Conservation (phyloP, 2,888 invertebrate species). For the Drosophila paramelanica region DNA sequence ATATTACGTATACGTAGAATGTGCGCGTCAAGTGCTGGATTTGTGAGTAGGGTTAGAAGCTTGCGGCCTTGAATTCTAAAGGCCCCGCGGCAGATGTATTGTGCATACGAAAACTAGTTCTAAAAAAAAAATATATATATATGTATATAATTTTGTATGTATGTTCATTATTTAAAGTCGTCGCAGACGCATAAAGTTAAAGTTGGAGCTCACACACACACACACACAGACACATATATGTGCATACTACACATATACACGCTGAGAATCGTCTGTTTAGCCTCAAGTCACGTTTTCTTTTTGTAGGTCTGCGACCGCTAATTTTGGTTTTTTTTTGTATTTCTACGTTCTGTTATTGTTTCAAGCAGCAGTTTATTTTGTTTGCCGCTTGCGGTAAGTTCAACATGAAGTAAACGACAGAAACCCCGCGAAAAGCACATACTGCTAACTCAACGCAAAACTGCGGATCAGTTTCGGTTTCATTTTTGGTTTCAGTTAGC, state of each 20-base stretch:
- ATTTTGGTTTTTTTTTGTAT: constrained; percentile 37
- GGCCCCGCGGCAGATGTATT: constrained; percentile 38
- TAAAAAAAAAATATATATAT: constrained; percentile 32
- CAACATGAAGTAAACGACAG: constrained; percentile 41
- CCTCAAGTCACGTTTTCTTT: constrained; percentile 75
- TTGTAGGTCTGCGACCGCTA: constrained; percentile 70
- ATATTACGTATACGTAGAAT: constrained; percentile 53
- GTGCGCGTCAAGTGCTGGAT: constrained; percentile 26
- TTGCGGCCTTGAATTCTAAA: constrained; percentile 41
- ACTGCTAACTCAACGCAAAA: constrained; percentile 65
- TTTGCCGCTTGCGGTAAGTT: constrained; percentile 61
- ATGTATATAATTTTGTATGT: constrained; percentile 1
- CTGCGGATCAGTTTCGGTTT: constrained; percentile 22
- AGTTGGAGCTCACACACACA: constrained; percentile 21
- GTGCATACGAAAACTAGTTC: constrained; percentile 66
- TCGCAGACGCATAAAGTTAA: constrained; percentile 52
- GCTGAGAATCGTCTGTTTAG: constrained; percentile 39
- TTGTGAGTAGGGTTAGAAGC: constrained; percentile 38
- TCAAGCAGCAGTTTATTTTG: constrained; percentile 32
- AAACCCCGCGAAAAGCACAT: constrained; percentile 67
- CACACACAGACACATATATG: constrained; percentile 16
- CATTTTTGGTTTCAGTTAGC: constrained; percentile 15
- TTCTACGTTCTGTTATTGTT: constrained; percentile 48
- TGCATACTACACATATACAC: constrained; percentile 13
- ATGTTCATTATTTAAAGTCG: constrained; percentile 20